Evolutionary conservation across 2,888 invertebrate genomes (phyloP).

Genomic region (Halocaridina rubra): DNA sequence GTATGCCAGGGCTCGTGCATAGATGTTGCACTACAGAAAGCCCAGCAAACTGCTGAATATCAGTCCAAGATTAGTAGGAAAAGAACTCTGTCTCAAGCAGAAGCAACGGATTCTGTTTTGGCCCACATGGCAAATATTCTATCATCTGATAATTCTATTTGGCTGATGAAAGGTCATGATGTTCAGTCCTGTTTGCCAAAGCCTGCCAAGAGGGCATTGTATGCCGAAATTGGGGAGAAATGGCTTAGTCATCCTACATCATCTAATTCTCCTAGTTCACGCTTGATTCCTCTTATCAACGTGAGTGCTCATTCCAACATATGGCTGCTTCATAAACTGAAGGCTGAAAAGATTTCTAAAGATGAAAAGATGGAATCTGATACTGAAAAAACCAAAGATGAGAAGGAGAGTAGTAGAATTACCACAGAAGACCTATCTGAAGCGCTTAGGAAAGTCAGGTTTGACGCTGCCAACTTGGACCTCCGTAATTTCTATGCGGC

Average conservation of each 20-base stretch:
- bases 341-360: conserved; percentile 10
- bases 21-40: conserved; percentile 48
- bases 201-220: conserved; percentile 34
- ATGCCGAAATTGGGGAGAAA: conserved; percentile 18
- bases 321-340: conserved; percentile 40
- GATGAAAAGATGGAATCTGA: conserved; percentile 22
- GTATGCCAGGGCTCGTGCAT: conserved; percentile 36
- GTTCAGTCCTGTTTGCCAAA: not conserved
- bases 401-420: conserved; percentile 25
- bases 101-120: conserved; percentile 10
- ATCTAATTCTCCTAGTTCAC: not conserved
- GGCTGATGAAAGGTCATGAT: conserved; percentile 12
- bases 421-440: conserved; percentile 19
- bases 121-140: conserved; percentile 39
- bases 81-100: conserved; percentile 33
- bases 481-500: too few relatives aligned
- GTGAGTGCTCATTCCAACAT: conserved; percentile 39
- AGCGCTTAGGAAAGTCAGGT: too few relatives aligned
- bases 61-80: conserved; percentile 17
- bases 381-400: conserved; percentile 3
- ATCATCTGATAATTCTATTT: conserved; percentile 38
- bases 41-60: conserved; percentile 27
- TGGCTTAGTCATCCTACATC: conserved; percentile 7
- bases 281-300: not conserved
- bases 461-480: too few relatives aligned